Percentiles rank a stretch among this genome's conserved stretches.
Conservation (phyloP, 1,140 invertebrate species). For the Pentalonia nigronervosa region DNA sequence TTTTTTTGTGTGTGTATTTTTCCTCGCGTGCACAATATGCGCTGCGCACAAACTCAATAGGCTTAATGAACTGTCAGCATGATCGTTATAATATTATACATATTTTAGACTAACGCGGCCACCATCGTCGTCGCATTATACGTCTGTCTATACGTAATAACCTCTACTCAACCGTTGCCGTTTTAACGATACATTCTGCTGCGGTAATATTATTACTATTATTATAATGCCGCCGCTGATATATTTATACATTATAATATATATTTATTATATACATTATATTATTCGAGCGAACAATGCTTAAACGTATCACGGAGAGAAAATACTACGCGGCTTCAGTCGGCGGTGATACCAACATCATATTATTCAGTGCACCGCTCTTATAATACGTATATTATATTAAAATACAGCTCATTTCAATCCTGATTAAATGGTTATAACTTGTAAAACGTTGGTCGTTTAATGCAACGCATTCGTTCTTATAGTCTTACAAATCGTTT, state of each 20-base stretch:
- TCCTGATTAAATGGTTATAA: neutral
- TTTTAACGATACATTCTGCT: neutral
- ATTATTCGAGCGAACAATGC: neutral
- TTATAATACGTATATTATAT: too few relatives aligned
- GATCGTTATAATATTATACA: neutral
- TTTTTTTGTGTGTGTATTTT: neutral
- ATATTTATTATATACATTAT: neutral
- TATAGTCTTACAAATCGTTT: neutral
- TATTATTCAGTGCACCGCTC: neutral
- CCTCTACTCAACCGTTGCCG: slow-evolving; percentile 23
- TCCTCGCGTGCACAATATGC: neutral
- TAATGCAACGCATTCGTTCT: neutral
- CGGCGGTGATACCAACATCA: neutral
- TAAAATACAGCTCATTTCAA: neutral
- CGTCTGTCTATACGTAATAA: neutral
- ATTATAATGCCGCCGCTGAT: neutral
- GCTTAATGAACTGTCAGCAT: neutral
- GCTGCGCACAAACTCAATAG: neutral
- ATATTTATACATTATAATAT: slow-evolving; percentile 16
- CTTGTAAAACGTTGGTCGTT: neutral
- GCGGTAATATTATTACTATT: neutral
- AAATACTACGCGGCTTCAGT: neutral
- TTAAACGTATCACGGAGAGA: neutral
- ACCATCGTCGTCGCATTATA: neutral
- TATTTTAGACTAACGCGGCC: neutral